phyloP scores from a whole-genome alignment of 1,140 invertebrate species.

The Aphelinus atriplicis region DNA sequence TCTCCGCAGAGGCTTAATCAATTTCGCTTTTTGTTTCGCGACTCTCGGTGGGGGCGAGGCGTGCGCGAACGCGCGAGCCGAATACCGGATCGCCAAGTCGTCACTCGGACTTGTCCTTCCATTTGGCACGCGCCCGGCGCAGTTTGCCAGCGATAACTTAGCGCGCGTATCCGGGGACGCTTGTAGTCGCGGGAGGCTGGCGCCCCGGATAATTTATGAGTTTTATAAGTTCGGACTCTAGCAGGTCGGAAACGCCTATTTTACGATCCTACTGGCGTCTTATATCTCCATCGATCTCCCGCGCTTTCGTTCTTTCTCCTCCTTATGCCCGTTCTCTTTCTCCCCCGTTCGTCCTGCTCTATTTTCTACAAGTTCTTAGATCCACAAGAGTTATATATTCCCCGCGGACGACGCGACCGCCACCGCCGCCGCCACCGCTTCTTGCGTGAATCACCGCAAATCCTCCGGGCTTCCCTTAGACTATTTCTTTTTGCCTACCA shows the following conservation, averaged over 20 bases:
- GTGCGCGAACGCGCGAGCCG: background rate
- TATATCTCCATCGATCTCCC: conserved; percentile 46
- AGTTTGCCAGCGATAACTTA: conserved; percentile 43
- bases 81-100: conserved; percentile 3
- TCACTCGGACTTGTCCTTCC: background rate
- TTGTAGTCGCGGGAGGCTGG: conserved; percentile 43
- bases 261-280: conserved; percentile 46
- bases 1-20: conserved; percentile 9
- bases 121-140: background rate
- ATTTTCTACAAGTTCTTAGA: conserved; percentile 40
- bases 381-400: conserved; percentile 37
- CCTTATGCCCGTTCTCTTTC: conserved; percentile 25
- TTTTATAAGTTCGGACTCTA: conserved; percentile 54
- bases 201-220: conserved; percentile 55
- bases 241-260: conserved; percentile 53
- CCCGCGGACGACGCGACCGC: background rate
- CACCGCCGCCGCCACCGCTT: too few species aligned
- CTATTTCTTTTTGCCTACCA: background rate
- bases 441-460: conserved; percentile 27
- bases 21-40: conserved; percentile 22
- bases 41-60: background rate
- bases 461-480: background rate
- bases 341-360: conserved; percentile 28
- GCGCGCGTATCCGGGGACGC: background rate
- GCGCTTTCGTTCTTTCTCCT: background rate